A percentile compares a stretch with the other conserved stretches of the same genome.
Evolutionary conservation across 2,113 vertebrate genomes (phyloP).

Genomic region (Propithecus coquereli): DNA sequence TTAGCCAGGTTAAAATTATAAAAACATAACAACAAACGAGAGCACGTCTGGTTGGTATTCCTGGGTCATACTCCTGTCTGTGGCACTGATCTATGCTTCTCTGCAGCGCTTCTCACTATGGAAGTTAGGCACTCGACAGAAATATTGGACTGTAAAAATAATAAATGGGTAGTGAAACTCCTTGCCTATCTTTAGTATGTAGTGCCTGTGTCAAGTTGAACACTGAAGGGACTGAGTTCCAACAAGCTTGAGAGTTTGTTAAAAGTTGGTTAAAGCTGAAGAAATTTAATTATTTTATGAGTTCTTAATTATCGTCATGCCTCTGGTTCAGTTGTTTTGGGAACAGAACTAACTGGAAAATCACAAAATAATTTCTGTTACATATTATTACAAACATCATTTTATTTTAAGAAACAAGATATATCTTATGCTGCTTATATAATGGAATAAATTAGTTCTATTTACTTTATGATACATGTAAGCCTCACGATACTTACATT

Average conservation of each 20-base stretch:
- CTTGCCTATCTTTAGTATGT: conserved; percentile 40
- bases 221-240: background rate
- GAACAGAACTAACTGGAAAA: background rate
- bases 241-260: background rate
- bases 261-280: background rate
- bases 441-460: background rate
- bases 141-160: conserved; percentile 70
- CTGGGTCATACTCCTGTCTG: conserved; percentile 41
- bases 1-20: background rate
- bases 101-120: conserved; percentile 37
- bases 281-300: background rate
- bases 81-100: conserved; percentile 57
- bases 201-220: conserved; percentile 1
- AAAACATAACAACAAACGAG: conserved; percentile 17
- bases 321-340: background rate
- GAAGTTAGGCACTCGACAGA: conserved; percentile 48
- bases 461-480: background rate
- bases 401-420: background rate
- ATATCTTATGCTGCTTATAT: background rate
- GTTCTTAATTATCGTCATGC: background rate
- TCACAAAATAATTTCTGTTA: background rate
- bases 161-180: conserved; percentile 56
- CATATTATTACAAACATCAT: background rate
- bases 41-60: conserved; percentile 15
- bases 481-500: background rate